Base-by-base conservation (phyloP, 2,888 invertebrate genomes). In the Trachelus stipa region DNA sequence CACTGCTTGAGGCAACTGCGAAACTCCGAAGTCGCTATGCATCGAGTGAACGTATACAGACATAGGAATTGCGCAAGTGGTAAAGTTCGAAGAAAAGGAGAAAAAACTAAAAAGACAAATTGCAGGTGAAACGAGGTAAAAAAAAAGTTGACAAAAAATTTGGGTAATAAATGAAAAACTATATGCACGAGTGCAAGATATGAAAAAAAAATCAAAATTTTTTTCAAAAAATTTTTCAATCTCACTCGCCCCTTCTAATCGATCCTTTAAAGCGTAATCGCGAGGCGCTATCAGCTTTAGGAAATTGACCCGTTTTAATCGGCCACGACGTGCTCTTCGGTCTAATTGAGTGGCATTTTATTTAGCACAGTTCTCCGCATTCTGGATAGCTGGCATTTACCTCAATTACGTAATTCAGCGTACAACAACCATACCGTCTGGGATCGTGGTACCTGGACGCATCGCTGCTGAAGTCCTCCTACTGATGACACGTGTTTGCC, bases 381-480 rank as follows among this genome's bases (percentile, higher is more conserved):
- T 87, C 86, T 86, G 86, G 89, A 89, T 88, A 87, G 87, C 88
- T 86, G 82, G 84, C 85, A 87, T 89, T 89, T 88, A 88, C 87
- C 87, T 88, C 88, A 90, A 90, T 90, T 90, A 89, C 88, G 88
- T 88, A 88, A 90, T 90, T 88, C 87, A 87, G 84, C 85, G 86
- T 87, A 87, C 85, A 88, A 86, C 86, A 85, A 80, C 81, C 33
- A 71, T 71, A 15, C 71, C 33, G 34, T 31, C 31, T 71, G 71
- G 33, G 9, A 34, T 34, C 71, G 15, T 31, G 34, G 6, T 34
- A 34, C 71, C 71, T 31, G 71, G 71, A 71, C 15, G 71, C 77
- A 79, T 34, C 71, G 79, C 23, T 73, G 77, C 71, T 78, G 73
- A 73, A 78, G 79, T 83, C 80, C 83, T 74, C 73, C n/a, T 34